A percentile compares a stretch with the other conserved stretches of the same genome.
These are phyloP conservation scores for Paralichthys olivaceus DNA, from an alignment of 2,113 vertebrate species.

Conservation along the genomic window DNA sequence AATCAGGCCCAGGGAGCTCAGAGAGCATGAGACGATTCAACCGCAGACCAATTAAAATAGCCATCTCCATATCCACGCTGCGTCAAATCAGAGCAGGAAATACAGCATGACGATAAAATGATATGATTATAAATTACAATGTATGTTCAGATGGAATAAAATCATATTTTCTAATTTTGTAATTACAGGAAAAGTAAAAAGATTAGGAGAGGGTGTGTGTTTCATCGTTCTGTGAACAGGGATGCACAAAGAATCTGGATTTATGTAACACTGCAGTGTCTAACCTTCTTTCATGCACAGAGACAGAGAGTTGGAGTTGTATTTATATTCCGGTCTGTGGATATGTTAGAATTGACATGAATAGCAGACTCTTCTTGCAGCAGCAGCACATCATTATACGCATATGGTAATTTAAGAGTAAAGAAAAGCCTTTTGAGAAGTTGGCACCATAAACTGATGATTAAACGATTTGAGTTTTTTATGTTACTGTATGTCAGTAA, in stretches of 20 bases:
- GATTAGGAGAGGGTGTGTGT: background rate
- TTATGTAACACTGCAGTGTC: conserved; percentile 43
- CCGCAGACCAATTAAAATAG: conserved; percentile 58
- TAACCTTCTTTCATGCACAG: conserved; percentile 16
- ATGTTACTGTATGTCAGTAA: background rate
- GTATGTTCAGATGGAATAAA: conserved; percentile 8
- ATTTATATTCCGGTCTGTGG: conserved; percentile 34
- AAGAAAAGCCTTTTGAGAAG: conserved; percentile 34
- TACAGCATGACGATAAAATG: background rate
- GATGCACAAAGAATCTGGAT: conserved; percentile 36
- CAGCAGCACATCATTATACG: conserved; percentile 35
- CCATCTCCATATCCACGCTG: conserved; percentile 28
- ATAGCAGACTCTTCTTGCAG: conserved; percentile 28
- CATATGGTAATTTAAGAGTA: conserved; percentile 30
- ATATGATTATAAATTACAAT: conserved; percentile 11
- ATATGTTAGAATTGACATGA: conserved; percentile 34
- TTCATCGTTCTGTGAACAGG: conserved; percentile 3
- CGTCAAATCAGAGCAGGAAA: conserved; percentile 14
- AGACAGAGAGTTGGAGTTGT: background rate
- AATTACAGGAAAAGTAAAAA: background rate
- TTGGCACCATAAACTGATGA: conserved; percentile 40
- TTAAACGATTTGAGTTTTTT: conserved; percentile 19
- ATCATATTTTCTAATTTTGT: background rate
- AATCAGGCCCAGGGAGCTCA: conserved; percentile 60
- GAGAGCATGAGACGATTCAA: conserved; percentile 53